Percentiles rank a stretch among this genome's conserved stretches.
Evolutionary conservation across 2,797 vertebrate species (phyloP).

Genomic region (Luscinia luscinia): DNA sequence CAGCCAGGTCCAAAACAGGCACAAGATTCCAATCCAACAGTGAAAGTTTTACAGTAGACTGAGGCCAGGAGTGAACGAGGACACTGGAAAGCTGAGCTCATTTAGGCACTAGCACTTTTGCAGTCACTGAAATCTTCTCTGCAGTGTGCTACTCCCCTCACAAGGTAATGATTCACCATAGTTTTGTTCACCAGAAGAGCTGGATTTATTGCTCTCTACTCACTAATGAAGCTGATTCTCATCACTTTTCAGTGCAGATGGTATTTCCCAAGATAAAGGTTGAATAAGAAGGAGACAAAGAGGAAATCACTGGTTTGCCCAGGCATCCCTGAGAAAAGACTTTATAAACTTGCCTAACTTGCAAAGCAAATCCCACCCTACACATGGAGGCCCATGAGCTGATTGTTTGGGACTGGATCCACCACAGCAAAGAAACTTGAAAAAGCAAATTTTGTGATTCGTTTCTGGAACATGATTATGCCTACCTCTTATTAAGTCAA

Average conservation of each 20-base stretch:
- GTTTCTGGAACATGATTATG: background rate
- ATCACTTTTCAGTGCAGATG: background rate
- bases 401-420: background rate
- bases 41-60: background rate
- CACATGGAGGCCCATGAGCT: rapidly evolving
- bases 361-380: background rate
- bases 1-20: background rate
- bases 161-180: background rate
- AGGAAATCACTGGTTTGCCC: background rate
- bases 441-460: background rate
- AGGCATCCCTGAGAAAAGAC: background rate
- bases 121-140: background rate
- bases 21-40: background rate
- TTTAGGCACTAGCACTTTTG: background rate
- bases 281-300: background rate
- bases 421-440: background rate
- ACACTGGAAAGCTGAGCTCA: background rate
- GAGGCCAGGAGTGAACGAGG: background rate
- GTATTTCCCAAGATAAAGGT: background rate
- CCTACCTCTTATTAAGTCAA: background rate
- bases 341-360: background rate
- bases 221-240: background rate
- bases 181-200: background rate
- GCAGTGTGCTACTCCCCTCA: background rate
- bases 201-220: background rate